Evolutionary conservation across 1,140 invertebrate species (phyloP).

Genomic region (Rhysida immarginata): DNA sequence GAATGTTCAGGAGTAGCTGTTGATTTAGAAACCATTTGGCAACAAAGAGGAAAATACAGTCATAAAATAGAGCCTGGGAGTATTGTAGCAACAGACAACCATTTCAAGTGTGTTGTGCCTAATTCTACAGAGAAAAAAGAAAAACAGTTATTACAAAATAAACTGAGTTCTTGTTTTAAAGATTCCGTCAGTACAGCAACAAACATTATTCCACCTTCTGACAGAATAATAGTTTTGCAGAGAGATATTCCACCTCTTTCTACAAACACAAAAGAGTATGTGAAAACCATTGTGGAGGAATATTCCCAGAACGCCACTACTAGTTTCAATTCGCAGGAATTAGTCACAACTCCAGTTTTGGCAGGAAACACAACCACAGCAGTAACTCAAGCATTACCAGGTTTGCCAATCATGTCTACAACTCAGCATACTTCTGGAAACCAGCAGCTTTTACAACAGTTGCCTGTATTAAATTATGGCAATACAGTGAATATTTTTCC

Average conservation of each 20-base stretch:
- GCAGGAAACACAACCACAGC: background rate
- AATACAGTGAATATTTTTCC: constrained; percentile 4
- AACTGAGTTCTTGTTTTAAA: background rate
- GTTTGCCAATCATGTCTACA: constrained; percentile 17
- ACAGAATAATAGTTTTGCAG: background rate
- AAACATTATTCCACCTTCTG: background rate
- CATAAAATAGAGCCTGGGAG: constrained; percentile 11
- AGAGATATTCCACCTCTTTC: background rate
- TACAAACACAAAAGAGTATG: background rate
- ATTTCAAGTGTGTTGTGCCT: background rate
- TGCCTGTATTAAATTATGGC: constrained; percentile 6
- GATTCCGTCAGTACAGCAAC: background rate
- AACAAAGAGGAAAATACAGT: constrained; percentile 14
- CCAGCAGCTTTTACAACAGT: constrained; percentile 10
- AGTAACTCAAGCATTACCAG: constrained; percentile 15
- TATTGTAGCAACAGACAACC: background rate
- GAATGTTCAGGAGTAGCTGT: constrained; percentile 20
- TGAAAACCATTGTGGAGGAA: background rate
- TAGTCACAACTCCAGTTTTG: background rate
- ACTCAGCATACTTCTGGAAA: constrained; percentile 11
- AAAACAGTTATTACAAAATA: background rate
- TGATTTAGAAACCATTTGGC: constrained; percentile 10
- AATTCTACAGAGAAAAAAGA: too few relatives aligned
- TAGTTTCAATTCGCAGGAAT: background rate
- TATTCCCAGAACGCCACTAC: background rate